These are phyloP conservation scores for Gobio occitaniae DNA, from an alignment of 2,797 vertebrate genomes.

Conservation along the genomic window DNA sequence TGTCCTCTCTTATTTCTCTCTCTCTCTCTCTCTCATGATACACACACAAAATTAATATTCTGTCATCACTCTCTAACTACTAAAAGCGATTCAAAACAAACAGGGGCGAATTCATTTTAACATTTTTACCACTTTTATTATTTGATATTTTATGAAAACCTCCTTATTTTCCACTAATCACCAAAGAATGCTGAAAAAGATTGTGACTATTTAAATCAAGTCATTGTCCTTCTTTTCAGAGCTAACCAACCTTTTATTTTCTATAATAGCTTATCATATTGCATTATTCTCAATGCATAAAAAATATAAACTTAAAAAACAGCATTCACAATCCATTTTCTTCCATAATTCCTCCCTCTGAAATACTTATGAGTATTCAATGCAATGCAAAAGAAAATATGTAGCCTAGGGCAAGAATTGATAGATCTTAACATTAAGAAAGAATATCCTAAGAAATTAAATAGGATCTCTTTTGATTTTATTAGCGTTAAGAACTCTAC, in stretches of 20 bases:
- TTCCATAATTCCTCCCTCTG: not conserved
- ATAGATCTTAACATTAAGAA: not conserved
- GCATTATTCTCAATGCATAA: not conserved
- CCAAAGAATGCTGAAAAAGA: not conserved
- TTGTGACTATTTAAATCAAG: not conserved
- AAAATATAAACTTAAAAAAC: not conserved
- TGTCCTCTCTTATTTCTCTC: conserved; percentile 12
- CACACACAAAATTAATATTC: conserved; percentile 9
- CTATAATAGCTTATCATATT: not conserved
- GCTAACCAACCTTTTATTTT: not conserved
- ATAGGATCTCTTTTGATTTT: not conserved
- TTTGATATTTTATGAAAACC: not conserved
- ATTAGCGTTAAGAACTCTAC: not conserved
- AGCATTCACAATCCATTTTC: not conserved
- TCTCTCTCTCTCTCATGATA: not conserved
- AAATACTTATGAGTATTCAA: not conserved
- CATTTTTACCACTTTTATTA: too few species aligned
- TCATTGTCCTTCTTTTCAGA: not conserved
- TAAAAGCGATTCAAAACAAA: conserved; percentile 4
- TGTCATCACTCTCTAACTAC: not conserved
- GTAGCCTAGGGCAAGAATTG: too few species aligned
- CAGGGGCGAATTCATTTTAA: not conserved
- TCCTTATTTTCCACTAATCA: not conserved
- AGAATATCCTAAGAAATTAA: not conserved
- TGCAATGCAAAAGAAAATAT: not conserved